Percentiles rank a stretch among this genome's conserved stretches.
Evolutionary conservation across 1,140 invertebrate genomes (phyloP).

Genomic region (Trichoplusia ni): DNA sequence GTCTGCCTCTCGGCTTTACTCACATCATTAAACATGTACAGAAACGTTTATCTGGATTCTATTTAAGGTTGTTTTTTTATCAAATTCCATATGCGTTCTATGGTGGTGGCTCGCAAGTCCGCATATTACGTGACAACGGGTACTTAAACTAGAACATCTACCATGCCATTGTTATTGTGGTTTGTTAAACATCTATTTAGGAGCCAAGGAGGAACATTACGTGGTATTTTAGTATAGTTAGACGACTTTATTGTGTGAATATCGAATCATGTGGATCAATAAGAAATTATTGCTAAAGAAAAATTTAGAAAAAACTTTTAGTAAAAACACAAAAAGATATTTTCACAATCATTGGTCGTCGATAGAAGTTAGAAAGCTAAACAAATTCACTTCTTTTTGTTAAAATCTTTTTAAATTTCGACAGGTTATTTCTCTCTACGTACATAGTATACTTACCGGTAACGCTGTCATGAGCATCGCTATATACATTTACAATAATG

Average conservation of each 20-base stretch:
- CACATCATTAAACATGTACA: slow-evolving; percentile 3
- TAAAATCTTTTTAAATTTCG: slow-evolving; percentile 33
- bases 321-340: slow-evolving; percentile 35
- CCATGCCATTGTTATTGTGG: slow-evolving; percentile 62
- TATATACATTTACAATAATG: slow-evolving; percentile 64
- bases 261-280: slow-evolving; percentile 8
- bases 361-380: slow-evolving; percentile 61
- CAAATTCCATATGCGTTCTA: slow-evolving; percentile 62
- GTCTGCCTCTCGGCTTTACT: slow-evolving; percentile 31
- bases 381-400: slow-evolving; percentile 52
- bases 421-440: slow-evolving; percentile 32
- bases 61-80: slow-evolving; percentile 40
- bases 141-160: slow-evolving; percentile 62
- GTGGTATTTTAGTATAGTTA: slow-evolving; percentile 15
- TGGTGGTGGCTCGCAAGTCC: slow-evolving; percentile 62
- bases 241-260: slow-evolving; percentile 59
- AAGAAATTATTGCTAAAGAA: background rate
- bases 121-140: slow-evolving; percentile 29
- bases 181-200: slow-evolving; percentile 57
- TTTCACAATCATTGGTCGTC: slow-evolving; percentile 56
- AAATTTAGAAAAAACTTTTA: slow-evolving; percentile 8
- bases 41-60: slow-evolving; percentile 10
- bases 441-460: slow-evolving; percentile 48
- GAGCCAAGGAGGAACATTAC: slow-evolving; percentile 70
- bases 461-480: slow-evolving; percentile 36